Evolutionary conservation across 2,113 vertebrate genomes (phyloP).

Genomic region (Scomber colias): DNA sequence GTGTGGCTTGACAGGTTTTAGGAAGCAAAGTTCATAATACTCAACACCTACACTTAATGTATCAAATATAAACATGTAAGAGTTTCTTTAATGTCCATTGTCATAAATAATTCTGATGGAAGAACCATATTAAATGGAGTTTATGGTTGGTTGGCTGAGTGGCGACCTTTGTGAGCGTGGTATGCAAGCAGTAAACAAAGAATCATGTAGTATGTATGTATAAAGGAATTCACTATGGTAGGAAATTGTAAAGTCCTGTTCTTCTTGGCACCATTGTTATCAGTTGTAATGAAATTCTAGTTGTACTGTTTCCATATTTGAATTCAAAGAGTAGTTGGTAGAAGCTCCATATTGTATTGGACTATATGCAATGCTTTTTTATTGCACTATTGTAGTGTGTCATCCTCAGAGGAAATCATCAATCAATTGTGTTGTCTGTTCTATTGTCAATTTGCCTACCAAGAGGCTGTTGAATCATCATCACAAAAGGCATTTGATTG

Average conservation of each 20-base stretch:
- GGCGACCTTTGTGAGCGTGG: neutral
- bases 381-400: neutral
- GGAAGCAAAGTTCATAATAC: neutral
- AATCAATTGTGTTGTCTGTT: slow-evolving; percentile 24
- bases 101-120: too few relatives aligned
- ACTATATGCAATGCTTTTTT: too few relatives aligned
- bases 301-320: neutral
- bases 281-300: neutral
- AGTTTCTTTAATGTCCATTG: too few relatives aligned
- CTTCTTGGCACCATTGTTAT: neutral
- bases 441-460: neutral
- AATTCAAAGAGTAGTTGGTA: neutral
- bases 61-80: too few relatives aligned
- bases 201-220: neutral
- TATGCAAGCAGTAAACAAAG: neutral
- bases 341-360: neutral
- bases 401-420: neutral
- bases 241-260: neutral
- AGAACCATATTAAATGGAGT: too few relatives aligned
- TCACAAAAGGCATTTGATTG: slow-evolving; percentile 29
- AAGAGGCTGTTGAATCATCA: slow-evolving; percentile 15
- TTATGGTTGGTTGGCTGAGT: too few relatives aligned
- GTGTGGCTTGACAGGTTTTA: neutral
- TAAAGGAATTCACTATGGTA: neutral
- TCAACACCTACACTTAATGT: too few relatives aligned